A percentile compares a stretch with the other conserved stretches of the same genome.
phyloP scores from a whole-genome alignment of 2,797 vertebrate genomes.

The Masticophis lateralis region DNA sequence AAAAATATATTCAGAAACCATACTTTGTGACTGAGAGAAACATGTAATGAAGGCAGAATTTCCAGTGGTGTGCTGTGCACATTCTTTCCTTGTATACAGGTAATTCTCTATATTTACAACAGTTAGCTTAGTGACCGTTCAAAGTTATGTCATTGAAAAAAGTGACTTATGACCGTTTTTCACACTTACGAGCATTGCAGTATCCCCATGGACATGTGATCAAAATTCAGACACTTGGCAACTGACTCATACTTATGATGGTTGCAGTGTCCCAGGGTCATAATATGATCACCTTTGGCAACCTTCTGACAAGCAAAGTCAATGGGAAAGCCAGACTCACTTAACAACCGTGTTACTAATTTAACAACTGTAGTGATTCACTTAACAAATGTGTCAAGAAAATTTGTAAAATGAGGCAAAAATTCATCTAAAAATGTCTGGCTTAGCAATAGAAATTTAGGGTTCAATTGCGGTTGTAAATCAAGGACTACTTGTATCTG shows the following conservation, averaged over 20 bases:
- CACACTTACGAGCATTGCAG: too few species aligned
- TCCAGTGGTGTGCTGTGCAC: too few species aligned
- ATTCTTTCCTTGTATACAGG: neutral
- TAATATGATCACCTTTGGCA: too few species aligned
- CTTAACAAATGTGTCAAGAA: neutral
- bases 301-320: neutral
- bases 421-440: neutral
- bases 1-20: neutral
- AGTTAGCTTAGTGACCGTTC: too few species aligned
- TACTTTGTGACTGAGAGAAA: neutral
- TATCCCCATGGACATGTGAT: neutral
- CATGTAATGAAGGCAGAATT: neutral
- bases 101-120: too few species aligned
- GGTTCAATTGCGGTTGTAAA: neutral
- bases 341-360: neutral
- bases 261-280: too few species aligned
- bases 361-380: too few species aligned
- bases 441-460: neutral
- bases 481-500: neutral
- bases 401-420: neutral
- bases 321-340: neutral
- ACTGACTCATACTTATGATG: neutral
- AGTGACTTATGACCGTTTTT: too few species aligned
- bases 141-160: too few species aligned
- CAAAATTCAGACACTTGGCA: neutral